A percentile compares a stretch with the other conserved stretches of the same genome.
Conservation (phyloP, 2,888 invertebrate genomes). For the Torymus tubicola region DNA sequence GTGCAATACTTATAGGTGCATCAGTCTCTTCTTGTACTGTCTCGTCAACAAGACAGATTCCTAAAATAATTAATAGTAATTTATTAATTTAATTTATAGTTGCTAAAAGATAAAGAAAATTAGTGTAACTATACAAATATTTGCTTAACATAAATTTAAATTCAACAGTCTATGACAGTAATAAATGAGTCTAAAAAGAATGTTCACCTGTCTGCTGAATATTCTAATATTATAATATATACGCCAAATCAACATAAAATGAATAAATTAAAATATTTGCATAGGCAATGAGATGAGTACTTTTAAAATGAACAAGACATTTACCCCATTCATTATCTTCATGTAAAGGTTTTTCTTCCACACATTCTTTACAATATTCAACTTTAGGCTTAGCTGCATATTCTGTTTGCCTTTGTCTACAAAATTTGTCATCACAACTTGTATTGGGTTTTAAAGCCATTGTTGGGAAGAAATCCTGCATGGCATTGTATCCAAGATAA, state of each 20-base stretch:
- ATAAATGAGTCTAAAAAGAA: not conserved
- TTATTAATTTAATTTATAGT: not conserved
- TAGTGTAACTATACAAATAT: not conserved
- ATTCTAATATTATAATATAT: constrained; percentile 10
- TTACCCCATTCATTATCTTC: constrained; percentile 95
- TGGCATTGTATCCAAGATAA: constrained; percentile 97
- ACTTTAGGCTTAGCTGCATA: constrained; percentile 79
- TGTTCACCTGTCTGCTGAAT: not conserved
- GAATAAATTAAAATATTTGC: constrained; percentile 51
- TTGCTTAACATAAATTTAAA: too few species aligned
- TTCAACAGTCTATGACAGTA: not conserved
- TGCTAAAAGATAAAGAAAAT: not conserved
- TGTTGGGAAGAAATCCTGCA: constrained; percentile 97
- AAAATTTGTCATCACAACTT: constrained; percentile 90
- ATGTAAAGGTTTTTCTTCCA: constrained; percentile 83
- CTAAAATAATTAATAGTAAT: constrained; percentile 68
- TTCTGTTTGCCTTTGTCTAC: constrained; percentile 84
- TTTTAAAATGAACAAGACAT: too few species aligned
- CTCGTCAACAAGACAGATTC: constrained; percentile 86
- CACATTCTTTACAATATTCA: constrained; percentile 79
- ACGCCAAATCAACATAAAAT: not conserved
- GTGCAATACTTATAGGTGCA: constrained; percentile 56
- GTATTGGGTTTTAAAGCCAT: constrained; percentile 95
- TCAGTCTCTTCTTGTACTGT: constrained; percentile 77
- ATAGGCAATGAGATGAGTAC: constrained; percentile 12